phyloP scores from a whole-genome alignment of 2,113 vertebrate genomes.

The Sinocyclocheilus maitianheensis region DNA sequence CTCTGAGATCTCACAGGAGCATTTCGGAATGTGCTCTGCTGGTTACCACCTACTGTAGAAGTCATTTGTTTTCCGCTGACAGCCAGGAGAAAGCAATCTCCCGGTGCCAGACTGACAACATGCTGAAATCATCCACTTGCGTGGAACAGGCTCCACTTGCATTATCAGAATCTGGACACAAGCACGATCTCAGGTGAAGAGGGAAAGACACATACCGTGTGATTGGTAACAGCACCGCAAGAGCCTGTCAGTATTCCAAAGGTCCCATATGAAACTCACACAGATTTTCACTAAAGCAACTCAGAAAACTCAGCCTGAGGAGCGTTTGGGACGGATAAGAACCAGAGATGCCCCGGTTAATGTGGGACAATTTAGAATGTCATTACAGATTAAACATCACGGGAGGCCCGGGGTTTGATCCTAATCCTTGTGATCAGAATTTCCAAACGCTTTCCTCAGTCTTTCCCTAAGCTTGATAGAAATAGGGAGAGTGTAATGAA shows the following conservation, averaged over 20 bases:
- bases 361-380: constrained; percentile 60
- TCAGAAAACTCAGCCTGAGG: constrained; percentile 30
- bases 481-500: constrained; percentile 15
- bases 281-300: background rate
- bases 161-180: background rate
- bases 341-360: constrained; percentile 62
- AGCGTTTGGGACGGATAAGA: constrained; percentile 61
- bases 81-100: constrained; percentile 56
- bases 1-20: constrained; percentile 63
- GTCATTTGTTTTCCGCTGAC: constrained; percentile 69
- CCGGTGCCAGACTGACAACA: constrained; percentile 50
- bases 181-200: constrained; percentile 20
- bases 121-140: constrained; percentile 48
- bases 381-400: constrained; percentile 63
- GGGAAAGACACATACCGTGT: constrained; percentile 31
- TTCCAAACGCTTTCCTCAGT: constrained; percentile 45
- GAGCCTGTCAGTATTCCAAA: background rate
- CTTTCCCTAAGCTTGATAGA: constrained; percentile 8
- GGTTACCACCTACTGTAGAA: constrained; percentile 68
- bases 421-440: constrained; percentile 56
- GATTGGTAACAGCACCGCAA: constrained; percentile 1
- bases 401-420: constrained; percentile 56
- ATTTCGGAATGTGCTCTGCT: constrained; percentile 66
- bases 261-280: constrained; percentile 10
- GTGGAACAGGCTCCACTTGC: background rate